These are phyloP conservation scores for Portevinia maculata DNA, from an alignment of 2,888 invertebrate species.

Conservation along the genomic window DNA sequence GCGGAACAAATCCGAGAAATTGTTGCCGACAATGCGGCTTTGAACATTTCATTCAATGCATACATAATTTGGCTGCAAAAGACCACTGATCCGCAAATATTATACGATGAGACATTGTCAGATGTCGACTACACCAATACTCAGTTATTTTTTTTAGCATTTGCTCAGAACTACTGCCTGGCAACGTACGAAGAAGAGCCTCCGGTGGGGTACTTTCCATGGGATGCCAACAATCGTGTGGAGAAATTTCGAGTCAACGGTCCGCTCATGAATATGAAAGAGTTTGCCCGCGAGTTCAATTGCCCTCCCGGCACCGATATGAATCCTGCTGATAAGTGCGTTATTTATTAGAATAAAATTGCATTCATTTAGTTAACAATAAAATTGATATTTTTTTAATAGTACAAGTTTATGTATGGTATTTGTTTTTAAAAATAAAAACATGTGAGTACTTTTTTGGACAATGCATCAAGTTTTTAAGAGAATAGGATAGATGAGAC, in stretches of 20 bases:
- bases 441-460: no score
- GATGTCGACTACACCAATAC: slow-evolving; percentile 80
- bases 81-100: slow-evolving; percentile 75
- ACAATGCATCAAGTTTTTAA: no score
- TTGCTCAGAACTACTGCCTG: slow-evolving; percentile 80
- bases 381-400: not conserved
- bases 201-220: slow-evolving; percentile 66
- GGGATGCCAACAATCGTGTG: slow-evolving; percentile 53
- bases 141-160: slow-evolving; percentile 80
- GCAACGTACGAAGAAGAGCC: slow-evolving; percentile 77
- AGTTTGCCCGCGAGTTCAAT: slow-evolving; percentile 80
- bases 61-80: slow-evolving; percentile 78
- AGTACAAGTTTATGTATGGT: no score
- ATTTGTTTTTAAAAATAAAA: no score
- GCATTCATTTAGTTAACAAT: not conserved
- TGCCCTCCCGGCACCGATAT: slow-evolving; percentile 79
- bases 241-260: slow-evolving; percentile 78
- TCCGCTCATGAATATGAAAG: slow-evolving; percentile 78
- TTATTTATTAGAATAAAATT: slow-evolving; percentile 75
- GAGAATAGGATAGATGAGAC: no score
- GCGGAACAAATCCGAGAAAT: slow-evolving; percentile 78
- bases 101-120: slow-evolving; percentile 78
- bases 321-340: slow-evolving; percentile 81
- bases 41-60: slow-evolving; percentile 80
- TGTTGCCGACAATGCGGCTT: slow-evolving; percentile 78